These are phyloP conservation scores for Thereva nobilitata DNA, from an alignment of 2,888 invertebrate species.

Conservation along the genomic window DNA sequence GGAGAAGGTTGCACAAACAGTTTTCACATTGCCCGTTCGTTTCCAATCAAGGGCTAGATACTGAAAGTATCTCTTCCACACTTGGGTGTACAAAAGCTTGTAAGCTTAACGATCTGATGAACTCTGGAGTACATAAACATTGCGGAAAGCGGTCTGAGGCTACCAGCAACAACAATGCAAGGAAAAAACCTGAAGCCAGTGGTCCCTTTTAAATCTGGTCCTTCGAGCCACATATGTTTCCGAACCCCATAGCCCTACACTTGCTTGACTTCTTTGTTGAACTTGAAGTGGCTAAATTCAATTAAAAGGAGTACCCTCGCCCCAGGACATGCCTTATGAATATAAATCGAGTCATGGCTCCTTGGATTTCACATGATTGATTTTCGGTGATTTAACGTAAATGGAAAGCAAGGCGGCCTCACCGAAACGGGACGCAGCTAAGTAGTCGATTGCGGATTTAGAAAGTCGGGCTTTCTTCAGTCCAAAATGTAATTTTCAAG, in stretches of 20 bases:
- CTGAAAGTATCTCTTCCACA: constrained; percentile 6
- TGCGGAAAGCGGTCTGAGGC: constrained; percentile 1
- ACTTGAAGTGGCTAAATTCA: not conserved
- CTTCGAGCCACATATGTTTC: too few species aligned
- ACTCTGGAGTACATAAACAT: constrained; percentile 13
- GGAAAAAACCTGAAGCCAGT: not conserved
- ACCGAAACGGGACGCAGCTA: not conserved
- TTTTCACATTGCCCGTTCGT: constrained; percentile 3
- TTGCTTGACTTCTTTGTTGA: not conserved
- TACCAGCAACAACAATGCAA: not conserved
- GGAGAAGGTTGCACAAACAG: constrained; percentile 10
- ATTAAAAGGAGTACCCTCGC: not conserved
- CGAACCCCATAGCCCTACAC: not conserved
- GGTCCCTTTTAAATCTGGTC: not conserved
- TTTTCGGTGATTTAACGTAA: constrained; percentile 12
- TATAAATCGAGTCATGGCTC: constrained; percentile 10
- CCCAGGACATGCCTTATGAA: not conserved
- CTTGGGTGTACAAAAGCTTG: constrained; percentile 12
- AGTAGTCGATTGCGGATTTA: not conserved
- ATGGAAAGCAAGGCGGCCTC: not conserved
- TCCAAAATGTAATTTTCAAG: not conserved
- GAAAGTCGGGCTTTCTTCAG: not conserved
- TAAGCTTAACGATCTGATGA: constrained; percentile 20
- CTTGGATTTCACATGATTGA: constrained; percentile 7
- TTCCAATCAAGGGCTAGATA: constrained; percentile 7